These are phyloP conservation scores for Centropus bengalensis DNA, from an alignment of 2,113 vertebrate genomes.

Conservation along the genomic window DNA sequence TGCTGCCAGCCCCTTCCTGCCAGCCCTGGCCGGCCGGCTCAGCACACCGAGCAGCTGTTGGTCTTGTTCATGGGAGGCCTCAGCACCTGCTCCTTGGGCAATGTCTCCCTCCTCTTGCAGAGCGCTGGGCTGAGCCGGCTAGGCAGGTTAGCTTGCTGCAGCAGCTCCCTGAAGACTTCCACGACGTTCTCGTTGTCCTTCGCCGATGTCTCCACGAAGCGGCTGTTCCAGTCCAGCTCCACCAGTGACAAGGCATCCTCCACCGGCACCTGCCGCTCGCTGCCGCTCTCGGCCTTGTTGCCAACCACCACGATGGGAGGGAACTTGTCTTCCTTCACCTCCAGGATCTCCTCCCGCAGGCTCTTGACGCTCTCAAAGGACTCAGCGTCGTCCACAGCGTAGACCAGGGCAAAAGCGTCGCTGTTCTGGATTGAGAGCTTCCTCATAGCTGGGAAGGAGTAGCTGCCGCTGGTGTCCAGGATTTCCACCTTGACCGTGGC, in stretches of 20 bases:
- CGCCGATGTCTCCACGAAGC: slow-evolving; percentile 88
- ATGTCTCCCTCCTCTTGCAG: slow-evolving; percentile 86
- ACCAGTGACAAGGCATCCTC: slow-evolving; percentile 83
- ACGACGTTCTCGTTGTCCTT: slow-evolving; percentile 89
- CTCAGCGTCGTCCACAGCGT: slow-evolving; percentile 85
- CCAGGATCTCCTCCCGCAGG: slow-evolving; percentile 89
- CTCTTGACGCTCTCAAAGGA: slow-evolving; percentile 86
- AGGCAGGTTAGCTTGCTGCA: slow-evolving; percentile 86
- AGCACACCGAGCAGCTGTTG: slow-evolving; percentile 90
- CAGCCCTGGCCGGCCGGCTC: neutral
- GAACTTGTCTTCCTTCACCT: slow-evolving; percentile 89
- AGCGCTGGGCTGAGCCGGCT: slow-evolving; percentile 84
- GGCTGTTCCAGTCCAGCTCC: slow-evolving; percentile 91
- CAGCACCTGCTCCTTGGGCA: slow-evolving; percentile 80
- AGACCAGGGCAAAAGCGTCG: slow-evolving; percentile 89
- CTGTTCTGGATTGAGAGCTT: slow-evolving; percentile 91
- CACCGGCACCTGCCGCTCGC: slow-evolving; percentile 74
- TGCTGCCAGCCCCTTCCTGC: neutral
- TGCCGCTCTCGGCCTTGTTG: slow-evolving; percentile 83
- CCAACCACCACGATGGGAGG: slow-evolving; percentile 89
- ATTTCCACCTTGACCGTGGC: slow-evolving; percentile 86
- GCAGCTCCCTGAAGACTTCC: slow-evolving; percentile 89
- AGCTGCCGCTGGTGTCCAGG: slow-evolving; percentile 92
- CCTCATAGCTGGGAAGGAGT: slow-evolving; percentile 92
- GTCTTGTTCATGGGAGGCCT: slow-evolving; percentile 93